Conservation (phyloP, 1,140 invertebrate genomes). For the Piezodorus guildinii region DNA sequence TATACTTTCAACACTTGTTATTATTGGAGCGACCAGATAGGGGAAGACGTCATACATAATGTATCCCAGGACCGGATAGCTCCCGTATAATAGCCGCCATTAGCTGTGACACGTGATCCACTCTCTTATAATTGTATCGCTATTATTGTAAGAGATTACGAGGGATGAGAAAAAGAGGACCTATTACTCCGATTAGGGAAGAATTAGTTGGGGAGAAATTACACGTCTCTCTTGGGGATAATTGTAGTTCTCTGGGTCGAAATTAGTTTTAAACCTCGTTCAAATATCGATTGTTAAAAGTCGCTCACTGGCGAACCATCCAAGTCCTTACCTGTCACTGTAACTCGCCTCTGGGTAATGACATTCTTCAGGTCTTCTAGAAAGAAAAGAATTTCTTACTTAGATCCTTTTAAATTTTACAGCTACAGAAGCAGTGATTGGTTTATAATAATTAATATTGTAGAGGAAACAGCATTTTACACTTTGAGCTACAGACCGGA, state of each 20-base stretch:
- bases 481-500: too few relatives aligned
- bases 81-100: background rate
- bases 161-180: background rate
- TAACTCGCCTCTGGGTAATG: too few relatives aligned
- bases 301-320: too few relatives aligned
- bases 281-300: too few relatives aligned
- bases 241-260: background rate
- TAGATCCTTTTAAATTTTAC: too few relatives aligned
- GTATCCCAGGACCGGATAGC: background rate
- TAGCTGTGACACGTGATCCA: background rate
- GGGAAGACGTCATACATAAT: constrained; percentile 2
- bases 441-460: too few relatives aligned
- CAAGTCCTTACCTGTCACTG: too few relatives aligned
- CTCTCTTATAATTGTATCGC: constrained; percentile 7
- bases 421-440: too few relatives aligned
- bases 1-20: too few relatives aligned
- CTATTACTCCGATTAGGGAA: background rate
- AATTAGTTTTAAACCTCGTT: background rate
- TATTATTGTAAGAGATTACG: constrained; percentile 5
- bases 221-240: background rate
- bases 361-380: too few relatives aligned
- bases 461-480: too few relatives aligned
- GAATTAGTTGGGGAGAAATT: background rate
- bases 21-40: background rate
- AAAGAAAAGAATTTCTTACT: too few relatives aligned